Base-by-base conservation (phyloP, 2,797 vertebrate genomes). In the Passerculus sandwichensis region DNA sequence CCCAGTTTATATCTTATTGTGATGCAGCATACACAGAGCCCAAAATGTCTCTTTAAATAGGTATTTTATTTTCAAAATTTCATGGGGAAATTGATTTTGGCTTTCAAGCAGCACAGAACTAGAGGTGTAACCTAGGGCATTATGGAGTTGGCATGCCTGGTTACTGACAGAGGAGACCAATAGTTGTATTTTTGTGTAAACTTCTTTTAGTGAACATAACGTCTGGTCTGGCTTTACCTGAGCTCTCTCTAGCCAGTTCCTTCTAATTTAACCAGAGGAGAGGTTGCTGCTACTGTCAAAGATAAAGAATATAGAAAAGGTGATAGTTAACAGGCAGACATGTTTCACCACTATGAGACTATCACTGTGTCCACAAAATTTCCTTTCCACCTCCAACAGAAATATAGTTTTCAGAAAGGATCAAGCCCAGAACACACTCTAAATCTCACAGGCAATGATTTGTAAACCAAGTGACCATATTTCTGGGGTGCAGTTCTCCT, bases 61-160 rank as follows among this genome's bases (percentile, higher is more conserved):
- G 14, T 60, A 45, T 50, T 91, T 85, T 56, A 23, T 77, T 94
- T 95, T 66, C 72, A 77, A 65, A 85, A 76, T 91, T 90, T 88
- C 57, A 67, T 30, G 32, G 11, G 29, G 38, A 90, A 94, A 84
- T 82, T 74, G 89, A 81, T 79, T 93, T 76, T 69, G 19, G 18
- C 36, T 82, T 96, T 91, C 61, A 84, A 88, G 60, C 15, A 51
- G 25, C 60, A 76, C 70, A 93, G 48, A 81, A 32, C 44, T 44
- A 36, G n/a, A 90, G 57, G 32, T 51, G 34, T 85, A 88, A 93
- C 67, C 64, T 66, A 38, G 27, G 30, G 53, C 89, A 44, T 60
- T 79, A 54, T n/a, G 30, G 67, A 66, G 32, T 60, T 36, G 44
- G 23, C 13, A 15, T 80, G 59, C 45, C 48, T 67, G 40, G 56